Evolutionary conservation across 1,140 invertebrate genomes (phyloP), one percentile per base, ranked within the genome.

Genomic region (Drosophila watanabei): DNA sequence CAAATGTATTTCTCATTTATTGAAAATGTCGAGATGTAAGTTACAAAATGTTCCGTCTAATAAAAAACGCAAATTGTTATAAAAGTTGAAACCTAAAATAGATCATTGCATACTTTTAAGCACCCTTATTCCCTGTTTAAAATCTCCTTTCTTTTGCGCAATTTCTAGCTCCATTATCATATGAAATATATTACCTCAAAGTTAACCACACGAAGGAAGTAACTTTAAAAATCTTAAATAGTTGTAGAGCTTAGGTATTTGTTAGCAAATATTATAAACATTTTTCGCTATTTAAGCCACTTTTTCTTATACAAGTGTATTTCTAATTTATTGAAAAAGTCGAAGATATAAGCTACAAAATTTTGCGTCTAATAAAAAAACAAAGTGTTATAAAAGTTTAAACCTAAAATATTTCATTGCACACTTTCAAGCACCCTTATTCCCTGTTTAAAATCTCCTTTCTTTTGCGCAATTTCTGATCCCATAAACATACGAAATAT

Each of bases 151-250:
- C 18, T 41, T 30, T 35, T 13, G 16, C 24, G 2, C 33, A n/a
- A 20, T 37, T 56, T 56, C 33, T 56, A 2, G 8, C 32, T 28
- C 24, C 30, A 13, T 43, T 45, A 33, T 6, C 24, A 24, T 9
- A 32, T 4, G 28, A 20, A 68, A 37, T 41, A 24, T 56, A 18
- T 56, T 46, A 65, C 30, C 18, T 13, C 35, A 68, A 20, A 14
- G n/a, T 57, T 39, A 35, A 45, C 24, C 39, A 14, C 49, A 46
- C 57, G 14, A 57, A 72, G 30, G 16, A 66, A 68, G 45, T 51
- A 28, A 37, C 28, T 66, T 71, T 32, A 54, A 49, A n/a, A n/a
- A n/a, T n/a, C n/a, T n/a, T n/a, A n/a, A n/a, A n/a, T n/a, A n/a
- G n/a, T n/a, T n/a, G n/a, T n/a, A n/a, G n/a, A n/a, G n/a, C n/a